Evolutionary conservation across 2,113 vertebrate genomes (phyloP), one percentile per base, ranked within the genome.

Genomic region (Crotalus horridus): DNA sequence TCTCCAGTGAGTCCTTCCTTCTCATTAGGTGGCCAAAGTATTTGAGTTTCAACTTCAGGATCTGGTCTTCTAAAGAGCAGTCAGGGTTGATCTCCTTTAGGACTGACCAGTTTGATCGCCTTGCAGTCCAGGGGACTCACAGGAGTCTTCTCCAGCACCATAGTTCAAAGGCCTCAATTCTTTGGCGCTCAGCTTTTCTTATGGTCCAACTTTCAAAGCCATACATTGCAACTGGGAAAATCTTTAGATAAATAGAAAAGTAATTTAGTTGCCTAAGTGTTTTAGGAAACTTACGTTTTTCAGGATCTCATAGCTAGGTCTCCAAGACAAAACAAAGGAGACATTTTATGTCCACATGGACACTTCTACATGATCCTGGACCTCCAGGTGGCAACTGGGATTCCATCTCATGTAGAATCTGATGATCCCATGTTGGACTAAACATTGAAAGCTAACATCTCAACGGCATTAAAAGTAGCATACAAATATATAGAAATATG

Each of bases 271-370:
- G 15, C 69, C 95, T 91, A 94, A 46, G 89, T 88, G 23, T 93
- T 92, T 59, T 26, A 95, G 74, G 20, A 87, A 94, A 26, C 24
- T 93, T 93, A 51, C 46, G 53, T 74, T 56, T 86, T 81, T 43
- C 85, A 94, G 54, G 92, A 95, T 93, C 91, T 91, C 69, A 33
- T 20, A n/a, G 15, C 15, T 20, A 39, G 13, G n/a, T 74, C n/a
- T 74, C 20, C 69, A 74, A 39, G n/a, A 20, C 69, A 74, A 74
- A 74, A 74, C n/a, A 74, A n/a, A 17, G 69, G n/a, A 74, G 69
- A 74, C 15, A 7, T 74, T 74, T 74, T 74, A 3, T 3, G 15
- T 74, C 15, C 69, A 74, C n/a, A 20, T 1, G 17, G 69, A 74
- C n/a, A 17, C n/a, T 39, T 74, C 15, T 74, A 8, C 69, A 39